A percentile compares a stretch with the other conserved stretches of the same genome.
Conservation (phyloP, 2,113 vertebrate genomes). For the Varanus salvator region DNA sequence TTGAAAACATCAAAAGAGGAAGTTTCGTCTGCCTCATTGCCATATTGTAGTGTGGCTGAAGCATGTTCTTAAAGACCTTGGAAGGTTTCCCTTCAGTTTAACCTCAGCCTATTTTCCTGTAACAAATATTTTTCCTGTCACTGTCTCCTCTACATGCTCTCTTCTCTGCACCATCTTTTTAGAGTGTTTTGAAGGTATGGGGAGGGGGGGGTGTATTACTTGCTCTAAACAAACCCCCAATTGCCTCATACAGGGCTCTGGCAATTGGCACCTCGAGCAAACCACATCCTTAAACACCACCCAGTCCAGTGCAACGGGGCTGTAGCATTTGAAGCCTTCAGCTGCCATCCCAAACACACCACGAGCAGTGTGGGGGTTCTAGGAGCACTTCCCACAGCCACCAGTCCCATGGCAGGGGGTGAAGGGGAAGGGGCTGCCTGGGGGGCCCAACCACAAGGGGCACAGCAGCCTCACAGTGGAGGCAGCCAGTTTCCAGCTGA, state of each 20-base stretch:
- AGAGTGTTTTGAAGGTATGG: neutral
- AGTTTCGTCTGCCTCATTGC: neutral
- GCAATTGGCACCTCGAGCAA: neutral
- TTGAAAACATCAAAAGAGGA: neutral
- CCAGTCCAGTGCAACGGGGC: neutral
- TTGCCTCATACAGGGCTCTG: neutral
- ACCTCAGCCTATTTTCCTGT: neutral
- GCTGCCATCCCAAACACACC: neutral
- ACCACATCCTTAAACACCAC: neutral
- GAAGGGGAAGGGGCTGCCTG: neutral
- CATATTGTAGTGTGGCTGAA: neutral
- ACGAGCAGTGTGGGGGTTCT: neutral
- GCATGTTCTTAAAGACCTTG: neutral
- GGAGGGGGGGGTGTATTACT: neutral
- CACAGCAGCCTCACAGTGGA: neutral
- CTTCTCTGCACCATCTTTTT: neutral
- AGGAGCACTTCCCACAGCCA: neutral
- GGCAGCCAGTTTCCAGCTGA: neutral
- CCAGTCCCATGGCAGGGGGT: neutral
- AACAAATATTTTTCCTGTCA: neutral
- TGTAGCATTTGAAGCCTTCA: neutral
- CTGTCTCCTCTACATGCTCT: neutral
- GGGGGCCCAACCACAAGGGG: neutral
- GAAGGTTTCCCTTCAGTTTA: neutral
- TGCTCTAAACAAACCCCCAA: neutral